Evolutionary conservation across 2,888 invertebrate genomes (phyloP), one percentile per base, ranked within the genome.

Genomic region (Mechanitis messenoides): DNA sequence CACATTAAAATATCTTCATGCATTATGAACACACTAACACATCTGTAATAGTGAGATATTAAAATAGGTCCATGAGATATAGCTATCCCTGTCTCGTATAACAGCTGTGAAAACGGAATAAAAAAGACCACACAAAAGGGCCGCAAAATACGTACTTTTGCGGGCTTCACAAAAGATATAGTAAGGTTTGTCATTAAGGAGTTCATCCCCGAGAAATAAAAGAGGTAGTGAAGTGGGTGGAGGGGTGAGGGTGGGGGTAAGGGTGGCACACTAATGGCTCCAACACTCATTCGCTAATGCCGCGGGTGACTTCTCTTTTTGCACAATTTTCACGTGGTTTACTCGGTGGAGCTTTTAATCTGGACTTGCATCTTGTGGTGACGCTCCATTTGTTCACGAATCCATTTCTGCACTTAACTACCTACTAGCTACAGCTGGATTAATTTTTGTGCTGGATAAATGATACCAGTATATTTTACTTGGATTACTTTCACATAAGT

Each of bases 111-210:
- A 77, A 74, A 76, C 74, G 75, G 79, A 82, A 86, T 85, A 87
- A 87, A 88, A 89, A 85, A 81, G 81, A 79, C 79, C 82, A 78
- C 76, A 89, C 89, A 90, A 90, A 89, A 89, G 76, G 86, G 83
- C 86, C 88, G 87, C 86, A 89, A 88, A 89, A 89, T 89, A 88
- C 89, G 89, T 89, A 88, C 88, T 90, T 86, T 86, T 85, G 85
- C 86, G 85, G 85, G 86, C 85, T 88, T 85, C 86, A 89, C 89
- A 90, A 89, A 88, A 90, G 89, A 90, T 89, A 90, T 89, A 90
- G 89, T 89, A 89, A 87, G 89, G 89, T 90, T 89, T 90, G 89
- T 89, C 89, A 89, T 90, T 89, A 90, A 90, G 89, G 89, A 90
- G 89, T 90, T 90, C 89, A 90, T 89, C 88, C 87, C 87, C 88